Evolutionary conservation across 1,140 invertebrate species (phyloP), one percentile per base, ranked within the genome.

Genomic region (Drosophila elegans): DNA sequence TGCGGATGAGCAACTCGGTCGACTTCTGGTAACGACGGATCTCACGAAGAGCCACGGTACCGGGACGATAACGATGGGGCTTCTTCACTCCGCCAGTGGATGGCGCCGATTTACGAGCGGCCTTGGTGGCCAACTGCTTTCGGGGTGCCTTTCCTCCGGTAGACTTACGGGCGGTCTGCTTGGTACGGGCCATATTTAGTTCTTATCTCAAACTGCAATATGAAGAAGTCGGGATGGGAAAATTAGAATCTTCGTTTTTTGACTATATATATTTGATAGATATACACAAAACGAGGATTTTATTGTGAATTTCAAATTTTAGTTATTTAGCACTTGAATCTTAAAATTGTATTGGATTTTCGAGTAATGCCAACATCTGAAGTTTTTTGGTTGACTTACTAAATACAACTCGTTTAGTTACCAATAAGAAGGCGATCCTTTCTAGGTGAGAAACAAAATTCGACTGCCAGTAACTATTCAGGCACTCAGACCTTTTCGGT

Each of bases 21-120:
- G 95, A 96, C 86, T 97, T 97, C 92, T 97, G 96, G 93, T 97
- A 97, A 91, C 96, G 95, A 93, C 96, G 94, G 85, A 97, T 97
- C 94, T 97, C 97, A 93, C 96, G 94, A 49, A 97, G 94, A 80
- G 97, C 97, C 9, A 97, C 96, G n/a, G 96, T 97, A 89, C 96
- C 97, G 53, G 96, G 96, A 76, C 96, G 94, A 92, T 95, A 95
- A 92, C 94, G 94, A 94, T 96, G 95, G 55, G 96, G 96, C 88
- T 96, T 96, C 93, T 96, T 96, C 0, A 96, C 96, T 49, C 95
- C 95, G 38, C 95, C 96, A 76, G 95, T 96, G 48, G 95, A 94
- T 4, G 96, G 95, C 2, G 95, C 95, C 74, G 94, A 95, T 92
- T 96, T 96, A 78, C 95, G 94, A n/a, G 96, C 95, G 6, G 96